Base-by-base conservation (phyloP, 1,140 invertebrate species). In the Hirudo medicinalis region DNA sequence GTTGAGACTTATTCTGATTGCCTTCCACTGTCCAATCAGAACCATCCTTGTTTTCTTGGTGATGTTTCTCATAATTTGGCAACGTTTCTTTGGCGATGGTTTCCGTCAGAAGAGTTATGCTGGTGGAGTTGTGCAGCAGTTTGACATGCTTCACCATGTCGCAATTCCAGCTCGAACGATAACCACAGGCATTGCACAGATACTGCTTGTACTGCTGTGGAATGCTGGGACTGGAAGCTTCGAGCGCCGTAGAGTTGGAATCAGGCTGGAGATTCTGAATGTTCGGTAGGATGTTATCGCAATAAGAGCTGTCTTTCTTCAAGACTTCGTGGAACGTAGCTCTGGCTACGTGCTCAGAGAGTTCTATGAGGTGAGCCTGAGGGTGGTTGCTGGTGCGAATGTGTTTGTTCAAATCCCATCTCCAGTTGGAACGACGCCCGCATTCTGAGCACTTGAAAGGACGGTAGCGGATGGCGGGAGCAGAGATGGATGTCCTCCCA, bases 381-480 rank as follows among this genome's bases (percentile, higher is more conserved):
- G 70, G 54, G 20, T 82, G 80, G 57, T 32, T 63, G 67, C 75
- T 76, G 32, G 75, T 76, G n/a, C 76, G 74, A 57, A 82, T 79
- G 69, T 82, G 81, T 72, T 82, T 82, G 11, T 78, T 76, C 13
- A 82, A 77, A 71, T 82, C 80, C 80, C 81, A 82, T 71, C 70
- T 66, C 91, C 91, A 94, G 82, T 94, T 94, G 29, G 91, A 94
- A 74, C 91, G 88, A 78, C 94, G 92, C 29, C 89, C 87, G 83
- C 94, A 97, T 4, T 91, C 84, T 4, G 92, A 95, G 84, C 94
- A 97, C 82, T 93, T 91, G 79, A 94, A 96, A 6, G 92, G 92
- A 79, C 93, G 71, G 27, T 55, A 70, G 17, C 69, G 27, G 25
- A 25, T 67, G 17, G 68, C 66, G 53, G 71, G 36, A 70, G 75